These are phyloP conservation scores for Tetramorium parvispinum DNA, from an alignment of 1,140 invertebrate genomes.

Conservation along the genomic window DNA sequence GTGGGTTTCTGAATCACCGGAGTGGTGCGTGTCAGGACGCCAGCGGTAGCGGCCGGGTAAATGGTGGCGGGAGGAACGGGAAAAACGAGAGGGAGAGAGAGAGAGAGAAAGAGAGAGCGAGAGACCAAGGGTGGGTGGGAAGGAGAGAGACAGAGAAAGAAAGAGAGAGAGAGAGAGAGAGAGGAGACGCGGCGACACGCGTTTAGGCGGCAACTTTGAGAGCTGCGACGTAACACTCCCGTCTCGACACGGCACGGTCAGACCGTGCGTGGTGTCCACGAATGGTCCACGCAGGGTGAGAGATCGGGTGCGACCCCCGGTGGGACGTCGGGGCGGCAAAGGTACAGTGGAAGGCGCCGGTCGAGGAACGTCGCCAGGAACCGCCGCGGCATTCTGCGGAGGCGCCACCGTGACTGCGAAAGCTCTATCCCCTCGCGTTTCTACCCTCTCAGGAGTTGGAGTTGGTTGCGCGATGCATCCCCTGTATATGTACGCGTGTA, in stretches of 20 bases:
- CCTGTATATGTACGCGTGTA: neutral
- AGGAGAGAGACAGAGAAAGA: neutral
- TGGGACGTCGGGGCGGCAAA: constrained; percentile 64
- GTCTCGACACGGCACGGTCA: neutral
- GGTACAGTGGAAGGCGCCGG: constrained; percentile 65
- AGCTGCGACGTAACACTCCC: constrained; percentile 28
- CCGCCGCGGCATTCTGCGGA: constrained; percentile 74
- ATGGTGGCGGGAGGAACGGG: constrained; percentile 56
- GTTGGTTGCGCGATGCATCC: constrained; percentile 62
- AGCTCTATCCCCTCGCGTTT: constrained; percentile 23
- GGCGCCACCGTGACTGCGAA: constrained; percentile 75
- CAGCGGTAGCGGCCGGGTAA: constrained; percentile 55
- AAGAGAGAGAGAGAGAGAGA: neutral
- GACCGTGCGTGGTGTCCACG: constrained; percentile 47
- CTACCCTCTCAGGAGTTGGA: constrained; percentile 60
- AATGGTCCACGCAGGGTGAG: constrained; percentile 46
- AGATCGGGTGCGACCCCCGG: constrained; percentile 48
- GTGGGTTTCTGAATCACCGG: constrained; percentile 70
- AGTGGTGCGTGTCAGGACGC: constrained; percentile 66
- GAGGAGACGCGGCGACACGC: constrained; percentile 6
- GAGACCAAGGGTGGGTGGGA: neutral
- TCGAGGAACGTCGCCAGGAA: constrained; percentile 60
- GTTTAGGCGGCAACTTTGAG: constrained; percentile 61
- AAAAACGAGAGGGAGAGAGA: constrained; percentile 16
- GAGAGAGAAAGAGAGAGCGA: constrained; percentile 9